Conservation (phyloP, 2,888 invertebrate species). For the Aspidiotus rigidus region DNA sequence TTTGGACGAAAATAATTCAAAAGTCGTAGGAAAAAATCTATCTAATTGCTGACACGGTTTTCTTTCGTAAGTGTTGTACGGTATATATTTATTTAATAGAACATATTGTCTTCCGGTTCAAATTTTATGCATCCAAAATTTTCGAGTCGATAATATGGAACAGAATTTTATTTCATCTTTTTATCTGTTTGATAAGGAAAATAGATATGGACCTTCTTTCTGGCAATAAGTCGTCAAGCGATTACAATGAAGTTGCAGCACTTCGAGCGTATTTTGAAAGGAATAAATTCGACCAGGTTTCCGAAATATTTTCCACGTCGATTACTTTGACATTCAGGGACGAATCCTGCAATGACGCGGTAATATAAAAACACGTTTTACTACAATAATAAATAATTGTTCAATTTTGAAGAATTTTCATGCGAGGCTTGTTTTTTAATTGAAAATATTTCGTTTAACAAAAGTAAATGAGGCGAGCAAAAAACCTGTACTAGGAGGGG, state of each 20-base stretch:
- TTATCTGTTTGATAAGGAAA: not conserved
- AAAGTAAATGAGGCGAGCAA: too few species aligned
- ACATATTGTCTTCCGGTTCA: too few species aligned
- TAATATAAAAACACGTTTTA: not conserved
- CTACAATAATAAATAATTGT: not conserved
- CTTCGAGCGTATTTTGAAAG: slow-evolving; percentile 11
- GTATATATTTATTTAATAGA: too few species aligned
- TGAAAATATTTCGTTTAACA: not conserved
- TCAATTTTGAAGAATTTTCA: not conserved
- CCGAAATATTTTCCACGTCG: slow-evolving; percentile 8
- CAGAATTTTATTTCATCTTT: not conserved
- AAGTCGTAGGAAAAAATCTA: too few species aligned
- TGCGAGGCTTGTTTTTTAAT: not conserved
- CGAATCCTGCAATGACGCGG: slow-evolving; percentile 7
- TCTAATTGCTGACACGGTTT: too few species aligned
- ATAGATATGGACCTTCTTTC: not conserved
- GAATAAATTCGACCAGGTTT: slow-evolving; percentile 16
- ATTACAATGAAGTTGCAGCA: slow-evolving; percentile 11
- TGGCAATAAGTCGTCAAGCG: not conserved
- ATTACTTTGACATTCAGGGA: slow-evolving; percentile 13
- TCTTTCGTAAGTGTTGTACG: too few species aligned
- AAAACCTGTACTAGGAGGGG: too few species aligned
- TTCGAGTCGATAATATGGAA: not conserved
- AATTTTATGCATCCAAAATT: too few species aligned
- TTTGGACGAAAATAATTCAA: too few species aligned